Percentiles rank a stretch among this genome's conserved stretches.
Evolutionary conservation across 2,113 vertebrate species (phyloP).

Genomic region (Eupsittula cactorum): DNA sequence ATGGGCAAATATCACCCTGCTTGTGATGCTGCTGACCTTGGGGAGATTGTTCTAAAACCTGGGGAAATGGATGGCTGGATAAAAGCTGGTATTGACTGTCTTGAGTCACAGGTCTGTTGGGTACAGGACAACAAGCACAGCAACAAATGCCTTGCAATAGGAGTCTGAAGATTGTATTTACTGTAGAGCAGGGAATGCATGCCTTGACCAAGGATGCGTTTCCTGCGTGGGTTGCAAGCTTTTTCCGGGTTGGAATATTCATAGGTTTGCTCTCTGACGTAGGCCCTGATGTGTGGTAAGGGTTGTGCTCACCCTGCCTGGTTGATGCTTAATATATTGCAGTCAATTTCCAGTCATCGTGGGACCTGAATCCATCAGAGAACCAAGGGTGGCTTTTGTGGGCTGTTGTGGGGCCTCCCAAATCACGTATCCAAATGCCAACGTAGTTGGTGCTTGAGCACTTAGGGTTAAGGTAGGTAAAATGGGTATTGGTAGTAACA

Average conservation of each 20-base stretch:
- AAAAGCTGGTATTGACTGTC: background rate
- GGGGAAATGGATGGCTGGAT: background rate
- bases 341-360: background rate
- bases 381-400: background rate
- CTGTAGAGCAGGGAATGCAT: background rate
- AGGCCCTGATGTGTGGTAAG: conserved; percentile 2
- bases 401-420: background rate
- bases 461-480: background rate
- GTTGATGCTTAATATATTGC: background rate
- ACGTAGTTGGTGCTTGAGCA: background rate
- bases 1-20: background rate
- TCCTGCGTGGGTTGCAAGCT: background rate
- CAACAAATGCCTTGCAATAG: background rate
- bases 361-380: background rate
- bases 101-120: background rate
- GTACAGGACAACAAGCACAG: background rate
- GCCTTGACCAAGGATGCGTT: background rate
- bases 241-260: conserved; percentile 23
- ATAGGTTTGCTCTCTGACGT: background rate
- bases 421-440: background rate
- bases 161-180: background rate
- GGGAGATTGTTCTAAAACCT: background rate
- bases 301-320: background rate
- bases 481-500: background rate
- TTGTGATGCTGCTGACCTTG: background rate